Evolutionary conservation across 2,888 invertebrate species (phyloP).

Genomic region (Aphodius granarius): DNA sequence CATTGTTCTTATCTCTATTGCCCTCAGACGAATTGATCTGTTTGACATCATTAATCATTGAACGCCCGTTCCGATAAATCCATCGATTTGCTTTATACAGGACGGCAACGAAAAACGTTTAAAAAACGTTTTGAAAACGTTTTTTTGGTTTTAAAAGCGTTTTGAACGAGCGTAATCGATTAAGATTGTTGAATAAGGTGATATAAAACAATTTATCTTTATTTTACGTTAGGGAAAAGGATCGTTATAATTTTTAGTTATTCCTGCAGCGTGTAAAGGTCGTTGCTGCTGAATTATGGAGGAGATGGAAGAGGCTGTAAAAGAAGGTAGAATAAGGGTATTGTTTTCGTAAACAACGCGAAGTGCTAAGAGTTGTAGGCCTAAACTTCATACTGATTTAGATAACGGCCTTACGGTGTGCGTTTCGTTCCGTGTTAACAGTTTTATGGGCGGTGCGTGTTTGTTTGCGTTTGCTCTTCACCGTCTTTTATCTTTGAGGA

Average conservation of each 20-base stretch:
- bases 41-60: neutral
- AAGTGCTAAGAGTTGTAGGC: neutral
- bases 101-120: neutral
- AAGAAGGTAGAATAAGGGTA: neutral
- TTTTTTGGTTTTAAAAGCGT: too few relatives aligned
- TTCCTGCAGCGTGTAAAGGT: neutral
- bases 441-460: neutral
- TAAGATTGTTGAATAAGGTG: too few relatives aligned
- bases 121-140: too few relatives aligned
- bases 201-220: neutral
- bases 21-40: neutral
- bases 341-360: neutral
- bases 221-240: neutral
- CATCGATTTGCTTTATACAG: neutral
- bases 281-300: neutral
- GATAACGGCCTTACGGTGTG: neutral
- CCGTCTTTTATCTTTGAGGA: neutral
- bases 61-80: neutral
- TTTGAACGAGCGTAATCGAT: too few relatives aligned
- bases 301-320: neutral
- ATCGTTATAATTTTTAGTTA: neutral
- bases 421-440: neutral
- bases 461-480: neutral
- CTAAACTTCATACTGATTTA: neutral
- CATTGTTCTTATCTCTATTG: neutral